phyloP scores from a whole-genome alignment of 2,113 vertebrate genomes.

The Garra rufa region DNA sequence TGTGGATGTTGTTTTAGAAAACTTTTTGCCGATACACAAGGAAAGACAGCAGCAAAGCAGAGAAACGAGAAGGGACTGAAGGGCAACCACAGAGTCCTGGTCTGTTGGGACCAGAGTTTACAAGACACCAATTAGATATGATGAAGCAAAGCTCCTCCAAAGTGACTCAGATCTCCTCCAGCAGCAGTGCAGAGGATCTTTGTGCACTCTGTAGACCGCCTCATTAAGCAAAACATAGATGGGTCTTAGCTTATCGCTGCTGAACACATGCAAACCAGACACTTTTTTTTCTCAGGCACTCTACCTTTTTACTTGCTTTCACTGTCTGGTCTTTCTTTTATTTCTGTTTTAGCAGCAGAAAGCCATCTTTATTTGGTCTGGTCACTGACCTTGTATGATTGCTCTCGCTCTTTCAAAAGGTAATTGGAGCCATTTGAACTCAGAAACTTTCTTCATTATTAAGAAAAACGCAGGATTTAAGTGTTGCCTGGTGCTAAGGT shows the following conservation, averaged over 20 bases:
- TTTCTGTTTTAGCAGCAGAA: slow-evolving; percentile 36
- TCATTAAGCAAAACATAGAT: slow-evolving; percentile 84
- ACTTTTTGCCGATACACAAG: slow-evolving; percentile 28
- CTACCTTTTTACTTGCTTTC: slow-evolving; percentile 25
- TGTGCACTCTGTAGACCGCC: slow-evolving; percentile 72
- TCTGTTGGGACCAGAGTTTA: slow-evolving; percentile 70
- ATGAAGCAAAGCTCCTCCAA: slow-evolving; percentile 72
- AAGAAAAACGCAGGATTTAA: slow-evolving; percentile 80
- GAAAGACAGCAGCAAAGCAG: background rate
- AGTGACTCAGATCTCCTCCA: slow-evolving; percentile 67
- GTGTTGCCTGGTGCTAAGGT: slow-evolving; percentile 56
- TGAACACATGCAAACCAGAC: slow-evolving; percentile 80
- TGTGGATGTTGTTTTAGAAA: slow-evolving; percentile 35
- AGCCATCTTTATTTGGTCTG: slow-evolving; percentile 13
- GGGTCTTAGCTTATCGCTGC: slow-evolving; percentile 83
- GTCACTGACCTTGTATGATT: slow-evolving; percentile 13
- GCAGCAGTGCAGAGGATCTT: slow-evolving; percentile 66
- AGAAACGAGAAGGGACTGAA: slow-evolving; percentile 25
- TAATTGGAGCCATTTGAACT: slow-evolving; percentile 76
- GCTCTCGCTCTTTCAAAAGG: slow-evolving; percentile 16
- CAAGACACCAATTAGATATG: slow-evolving; percentile 78
- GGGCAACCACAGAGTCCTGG: slow-evolving; percentile 59
- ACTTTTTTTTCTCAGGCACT: slow-evolving; percentile 36
- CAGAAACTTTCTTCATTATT: slow-evolving; percentile 79
- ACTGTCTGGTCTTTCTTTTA: background rate